Conservation (phyloP, 2,888 invertebrate genomes). For the Athripsodes cinereus region DNA sequence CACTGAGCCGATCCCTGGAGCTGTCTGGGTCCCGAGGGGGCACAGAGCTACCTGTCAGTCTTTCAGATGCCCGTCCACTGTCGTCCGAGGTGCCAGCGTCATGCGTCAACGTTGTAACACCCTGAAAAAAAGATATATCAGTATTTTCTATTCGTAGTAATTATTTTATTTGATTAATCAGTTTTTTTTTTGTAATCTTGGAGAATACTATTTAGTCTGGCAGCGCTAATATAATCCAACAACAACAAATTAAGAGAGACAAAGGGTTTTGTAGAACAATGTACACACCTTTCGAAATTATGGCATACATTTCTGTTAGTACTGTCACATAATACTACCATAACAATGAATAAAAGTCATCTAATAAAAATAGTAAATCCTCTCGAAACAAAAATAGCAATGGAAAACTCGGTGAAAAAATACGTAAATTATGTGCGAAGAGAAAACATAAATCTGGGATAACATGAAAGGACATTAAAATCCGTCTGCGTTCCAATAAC, state of each 20-base stretch:
- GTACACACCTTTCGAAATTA: too few relatives aligned
- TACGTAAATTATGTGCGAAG: too few relatives aligned
- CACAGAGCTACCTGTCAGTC: conserved; percentile 70
- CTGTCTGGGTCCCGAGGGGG: conserved; percentile 74
- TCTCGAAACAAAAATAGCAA: background rate
- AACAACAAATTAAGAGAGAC: too few relatives aligned
- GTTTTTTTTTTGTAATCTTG: too few relatives aligned
- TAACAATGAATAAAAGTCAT: too few relatives aligned
- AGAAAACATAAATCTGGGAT: conserved; percentile 13
- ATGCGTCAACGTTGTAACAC: conserved; percentile 60
- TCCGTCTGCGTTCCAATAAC: conserved; percentile 26
- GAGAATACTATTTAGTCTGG: too few relatives aligned
- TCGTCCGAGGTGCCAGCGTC: conserved; percentile 82
- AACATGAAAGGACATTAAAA: conserved; percentile 20
- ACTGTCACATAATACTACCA: too few relatives aligned
- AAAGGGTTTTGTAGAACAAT: too few relatives aligned
- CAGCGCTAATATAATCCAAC: too few relatives aligned
- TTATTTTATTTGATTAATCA: too few relatives aligned
- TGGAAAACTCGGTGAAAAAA: background rate
- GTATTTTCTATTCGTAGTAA: too few relatives aligned
- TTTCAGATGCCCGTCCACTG: conserved; percentile 76
- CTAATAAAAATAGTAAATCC: background rate
- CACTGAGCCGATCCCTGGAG: conserved; percentile 78
- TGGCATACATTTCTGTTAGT: too few relatives aligned
- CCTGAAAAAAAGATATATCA: conserved; percentile 48